phyloP scores from a whole-genome alignment of 2,888 invertebrate species.

The Synergus laeviventris region DNA sequence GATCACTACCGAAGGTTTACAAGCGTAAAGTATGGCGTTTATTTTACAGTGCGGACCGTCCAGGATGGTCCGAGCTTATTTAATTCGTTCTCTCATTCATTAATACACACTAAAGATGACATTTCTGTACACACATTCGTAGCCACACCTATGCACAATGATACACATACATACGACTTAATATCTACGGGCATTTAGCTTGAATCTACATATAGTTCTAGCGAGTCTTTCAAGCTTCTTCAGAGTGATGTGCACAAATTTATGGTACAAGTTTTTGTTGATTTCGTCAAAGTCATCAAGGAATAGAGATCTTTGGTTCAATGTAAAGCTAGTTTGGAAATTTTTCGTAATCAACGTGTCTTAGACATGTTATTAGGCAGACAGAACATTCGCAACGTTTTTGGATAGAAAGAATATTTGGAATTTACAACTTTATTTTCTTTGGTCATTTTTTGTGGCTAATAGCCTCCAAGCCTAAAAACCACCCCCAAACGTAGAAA shows the following conservation, averaged over 20 bases:
- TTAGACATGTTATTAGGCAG: background rate
- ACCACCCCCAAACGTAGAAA: too few species aligned
- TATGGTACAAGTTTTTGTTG: slow-evolving; percentile 19
- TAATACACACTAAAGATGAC: slow-evolving; percentile 49
- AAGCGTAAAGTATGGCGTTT: slow-evolving; percentile 74
- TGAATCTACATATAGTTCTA: slow-evolving; percentile 31
- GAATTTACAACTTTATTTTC: background rate
- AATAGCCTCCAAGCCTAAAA: too few species aligned
- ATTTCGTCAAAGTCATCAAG: slow-evolving; percentile 23
- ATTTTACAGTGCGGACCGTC: slow-evolving; percentile 72
- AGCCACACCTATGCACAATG: slow-evolving; percentile 41
- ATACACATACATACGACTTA: slow-evolving; percentile 34
- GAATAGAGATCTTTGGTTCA: background rate
- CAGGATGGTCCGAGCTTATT: slow-evolving; percentile 55
- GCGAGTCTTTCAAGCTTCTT: slow-evolving; percentile 13
- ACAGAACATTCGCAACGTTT: background rate
- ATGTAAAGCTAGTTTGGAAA: background rate
- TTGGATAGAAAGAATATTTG: background rate
- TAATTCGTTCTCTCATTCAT: slow-evolving; percentile 49
- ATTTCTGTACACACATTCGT: slow-evolving; percentile 51
- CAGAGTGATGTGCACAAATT: background rate
- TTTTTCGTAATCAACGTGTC: background rate
- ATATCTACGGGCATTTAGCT: slow-evolving; percentile 24
- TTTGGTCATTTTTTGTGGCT: too few species aligned
- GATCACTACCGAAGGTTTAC: slow-evolving; percentile 64